Evolutionary conservation across 1,140 invertebrate genomes (phyloP), one percentile per base, ranked within the genome.

Genomic region (Nasonia vitripennis): DNA sequence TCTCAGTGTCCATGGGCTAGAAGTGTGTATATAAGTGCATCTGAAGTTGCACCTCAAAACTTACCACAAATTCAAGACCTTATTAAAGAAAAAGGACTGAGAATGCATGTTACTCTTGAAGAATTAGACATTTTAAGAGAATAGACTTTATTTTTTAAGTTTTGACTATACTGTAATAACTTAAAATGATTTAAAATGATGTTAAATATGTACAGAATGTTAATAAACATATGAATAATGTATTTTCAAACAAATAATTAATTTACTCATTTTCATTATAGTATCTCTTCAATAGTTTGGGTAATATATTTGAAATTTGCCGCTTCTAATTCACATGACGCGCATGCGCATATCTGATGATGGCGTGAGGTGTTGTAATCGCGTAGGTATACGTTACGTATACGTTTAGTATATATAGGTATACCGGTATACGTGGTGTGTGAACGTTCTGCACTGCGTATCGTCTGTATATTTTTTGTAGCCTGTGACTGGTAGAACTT

Each of bases 91-190:
- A 96, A 96, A 91, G 95, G 96, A 89, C 89, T 96, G 10, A 91
- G 96, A 85, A 93, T 96, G 67, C 96, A 96, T 88, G 95, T 96
- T 0, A 94, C 95, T 7, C 95, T 95, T 3, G 96, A 96, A 90
- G 96, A 96, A 90, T 92, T 96, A 37, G 94, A 95, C 87, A 94
- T 96, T 80, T 90, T 96, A 27, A 92, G 95, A 86, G 92, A 90
- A 87, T 93, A 89, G 91, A 51, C 10, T 41, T 5, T 68, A 9
- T 79, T 27, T 27, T 27, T 27, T 23, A 62, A 6, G 34, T 37
- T 27, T 78, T 55, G 4, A 4, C 55, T 7, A n/a, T n/a, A 1
- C 6, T 20, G 0, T n/a, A 20, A n/a, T 62, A 1, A 62, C 55
- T 62, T 20, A 17, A n/a, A 62, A n/a, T n/a, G 17, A 62, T 62